A percentile compares a stretch with the other conserved stretches of the same genome.
These are phyloP conservation scores for Caradrina clavipalpis DNA, from an alignment of 2,888 invertebrate genomes.

Conservation along the genomic window DNA sequence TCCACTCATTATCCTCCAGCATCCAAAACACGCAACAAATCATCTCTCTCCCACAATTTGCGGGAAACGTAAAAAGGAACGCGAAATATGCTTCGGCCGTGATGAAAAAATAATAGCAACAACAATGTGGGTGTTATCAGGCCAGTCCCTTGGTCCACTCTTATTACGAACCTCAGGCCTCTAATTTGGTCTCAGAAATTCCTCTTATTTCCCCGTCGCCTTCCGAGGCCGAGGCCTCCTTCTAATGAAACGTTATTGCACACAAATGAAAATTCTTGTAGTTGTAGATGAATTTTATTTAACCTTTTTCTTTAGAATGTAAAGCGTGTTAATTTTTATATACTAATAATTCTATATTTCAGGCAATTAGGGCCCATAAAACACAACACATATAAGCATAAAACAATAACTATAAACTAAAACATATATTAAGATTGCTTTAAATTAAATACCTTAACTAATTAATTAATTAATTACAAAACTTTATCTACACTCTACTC, in stretches of 20 bases:
- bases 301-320: background rate
- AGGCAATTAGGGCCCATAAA: too few relatives aligned
- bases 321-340: too few relatives aligned
- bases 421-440: too few relatives aligned
- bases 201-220: conserved; percentile 68
- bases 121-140: conserved; percentile 86
- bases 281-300: conserved; percentile 6
- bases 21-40: conserved; percentile 53
- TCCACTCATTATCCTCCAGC: conserved; percentile 30
- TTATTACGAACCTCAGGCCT: conserved; percentile 81
- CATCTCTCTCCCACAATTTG: conserved; percentile 49
- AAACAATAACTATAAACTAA: too few relatives aligned
- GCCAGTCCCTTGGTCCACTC: conserved; percentile 81
- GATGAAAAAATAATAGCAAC: conserved; percentile 85
- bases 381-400: too few relatives aligned
- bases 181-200: conserved; percentile 80
- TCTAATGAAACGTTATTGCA: conserved; percentile 72
- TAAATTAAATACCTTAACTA: background rate
- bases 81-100: conserved; percentile 75
- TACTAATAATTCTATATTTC: too few relatives aligned
- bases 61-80: conserved; percentile 60
- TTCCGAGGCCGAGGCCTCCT: conserved; percentile 72
- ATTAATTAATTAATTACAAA: background rate
- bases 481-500: background rate
- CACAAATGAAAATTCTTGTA: conserved; percentile 66